Percentiles rank a stretch among this genome's conserved stretches.
Conservation (phyloP, 2,888 invertebrate genomes). For the Cheilosia urbana region DNA sequence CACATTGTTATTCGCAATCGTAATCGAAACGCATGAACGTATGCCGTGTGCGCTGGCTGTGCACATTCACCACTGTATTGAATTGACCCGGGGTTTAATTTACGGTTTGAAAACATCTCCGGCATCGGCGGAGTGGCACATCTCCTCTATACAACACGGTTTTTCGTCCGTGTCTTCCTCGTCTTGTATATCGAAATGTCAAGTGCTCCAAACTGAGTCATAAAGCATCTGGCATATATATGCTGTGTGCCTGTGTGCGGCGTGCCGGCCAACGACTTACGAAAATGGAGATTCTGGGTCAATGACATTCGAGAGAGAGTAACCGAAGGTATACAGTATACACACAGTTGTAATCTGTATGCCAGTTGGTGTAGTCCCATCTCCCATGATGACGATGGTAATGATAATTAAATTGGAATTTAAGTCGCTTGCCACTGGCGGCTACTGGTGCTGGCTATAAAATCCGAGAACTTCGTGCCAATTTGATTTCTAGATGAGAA, state of each 20-base stretch:
- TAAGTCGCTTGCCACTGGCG: background rate
- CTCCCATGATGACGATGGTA: constrained; percentile 2
- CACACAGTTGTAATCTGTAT: background rate
- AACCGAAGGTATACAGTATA: background rate
- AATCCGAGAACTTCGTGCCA: constrained; percentile 16
- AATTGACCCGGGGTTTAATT: constrained; percentile 19
- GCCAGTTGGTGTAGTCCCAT: background rate
- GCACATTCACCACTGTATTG: background rate
- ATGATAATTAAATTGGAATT: constrained; percentile 3
- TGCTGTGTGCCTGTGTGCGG: background rate
- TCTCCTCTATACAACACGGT: background rate
- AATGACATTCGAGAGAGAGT: constrained; percentile 12
- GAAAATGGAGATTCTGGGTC: constrained; percentile 17
- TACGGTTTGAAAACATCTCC: constrained; percentile 20
- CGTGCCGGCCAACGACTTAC: constrained; percentile 14
- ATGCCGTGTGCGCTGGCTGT: background rate
- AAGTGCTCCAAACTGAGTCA: constrained; percentile 19
- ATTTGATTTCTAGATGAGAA: constrained; percentile 8
- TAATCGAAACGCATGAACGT: background rate
- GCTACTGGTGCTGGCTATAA: background rate
- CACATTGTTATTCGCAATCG: background rate
- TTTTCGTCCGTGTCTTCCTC: background rate
- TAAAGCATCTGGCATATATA: background rate
- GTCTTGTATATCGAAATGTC: constrained; percentile 1
- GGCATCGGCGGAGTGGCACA: constrained; percentile 2